Percentiles rank a stretch among this genome's conserved stretches.
Evolutionary conservation across 2,888 invertebrate species (phyloP).

Genomic region (Camptogramma bilineatum): DNA sequence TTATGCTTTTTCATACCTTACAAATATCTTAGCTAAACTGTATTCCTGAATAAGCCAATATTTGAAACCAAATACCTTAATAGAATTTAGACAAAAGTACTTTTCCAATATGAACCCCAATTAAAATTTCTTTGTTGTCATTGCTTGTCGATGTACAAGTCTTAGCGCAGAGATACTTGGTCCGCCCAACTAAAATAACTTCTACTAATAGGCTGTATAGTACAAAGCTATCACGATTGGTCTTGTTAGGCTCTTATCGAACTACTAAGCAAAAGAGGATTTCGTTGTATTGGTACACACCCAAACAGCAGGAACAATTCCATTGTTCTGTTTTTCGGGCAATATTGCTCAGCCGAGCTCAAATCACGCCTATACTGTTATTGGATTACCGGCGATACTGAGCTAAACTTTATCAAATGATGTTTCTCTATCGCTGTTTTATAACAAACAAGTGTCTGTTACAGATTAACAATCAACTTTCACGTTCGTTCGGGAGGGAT

Average conservation of each 20-base stretch:
- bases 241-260: conserved; percentile 20
- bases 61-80: too few relatives aligned
- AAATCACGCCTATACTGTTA: conserved; percentile 62
- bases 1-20: too few relatives aligned
- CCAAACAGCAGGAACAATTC: conserved; percentile 32
- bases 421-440: conserved; percentile 53
- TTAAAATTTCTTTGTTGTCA: not conserved
- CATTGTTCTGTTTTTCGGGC: conserved; percentile 44
- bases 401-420: conserved; percentile 55
- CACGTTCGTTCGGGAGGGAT: conserved; percentile 66
- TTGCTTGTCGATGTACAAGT: not conserved
- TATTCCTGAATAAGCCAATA: too few relatives aligned
- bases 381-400: conserved; percentile 59
- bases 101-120: not conserved
- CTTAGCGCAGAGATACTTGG: conserved; percentile 1
- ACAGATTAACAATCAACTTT: conserved; percentile 74
- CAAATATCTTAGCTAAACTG: too few relatives aligned
- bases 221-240: conserved; percentile 21
- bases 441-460: conserved; percentile 64
- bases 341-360: conserved; percentile 55
- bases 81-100: too few relatives aligned
- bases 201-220: not conserved
- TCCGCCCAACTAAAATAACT: not conserved
- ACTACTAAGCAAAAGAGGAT: conserved; percentile 24
- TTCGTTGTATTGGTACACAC: conserved; percentile 27